Percentiles rank a stretch among this genome's conserved stretches.
Evolutionary conservation across 1,140 invertebrate species (phyloP).

Genomic region (Sarcophaga bullata): DNA sequence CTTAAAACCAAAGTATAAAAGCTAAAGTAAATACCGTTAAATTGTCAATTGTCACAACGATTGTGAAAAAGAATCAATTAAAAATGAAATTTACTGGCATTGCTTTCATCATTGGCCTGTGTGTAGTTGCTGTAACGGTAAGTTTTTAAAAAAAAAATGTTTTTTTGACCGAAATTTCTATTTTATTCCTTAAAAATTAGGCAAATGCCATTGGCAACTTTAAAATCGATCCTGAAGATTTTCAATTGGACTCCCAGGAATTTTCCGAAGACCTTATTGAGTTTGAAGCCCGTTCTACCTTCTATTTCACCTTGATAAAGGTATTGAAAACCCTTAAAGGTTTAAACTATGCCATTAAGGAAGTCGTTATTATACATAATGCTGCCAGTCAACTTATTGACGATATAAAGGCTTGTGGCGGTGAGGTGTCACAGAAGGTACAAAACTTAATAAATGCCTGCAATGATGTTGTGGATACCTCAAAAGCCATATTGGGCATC

Average conservation of each 20-base stretch:
- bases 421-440: slow-evolving; percentile 49
- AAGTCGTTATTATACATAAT: slow-evolving; percentile 51
- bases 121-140: neutral
- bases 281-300: neutral
- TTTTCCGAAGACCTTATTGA: neutral
- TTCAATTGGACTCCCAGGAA: neutral
- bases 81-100: neutral
- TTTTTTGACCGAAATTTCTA: neutral
- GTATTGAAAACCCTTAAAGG: slow-evolving; percentile 51
- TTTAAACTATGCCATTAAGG: slow-evolving; percentile 55
- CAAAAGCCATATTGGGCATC: slow-evolving; percentile 48
- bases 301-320: slow-evolving; percentile 39
- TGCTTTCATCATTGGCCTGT: neutral
- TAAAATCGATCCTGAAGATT: neutral
- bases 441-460: slow-evolving; percentile 54
- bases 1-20: neutral
- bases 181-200: neutral
- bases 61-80: neutral
- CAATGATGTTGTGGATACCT: slow-evolving; percentile 46
- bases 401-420: slow-evolving; percentile 47
- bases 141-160: neutral
- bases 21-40: neutral
- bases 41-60: neutral
- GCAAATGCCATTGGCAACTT: neutral
- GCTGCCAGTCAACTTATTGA: slow-evolving; percentile 48